phyloP scores from a whole-genome alignment of 2,113 vertebrate genomes.

The Craseonycteris thonglongyai region DNA sequence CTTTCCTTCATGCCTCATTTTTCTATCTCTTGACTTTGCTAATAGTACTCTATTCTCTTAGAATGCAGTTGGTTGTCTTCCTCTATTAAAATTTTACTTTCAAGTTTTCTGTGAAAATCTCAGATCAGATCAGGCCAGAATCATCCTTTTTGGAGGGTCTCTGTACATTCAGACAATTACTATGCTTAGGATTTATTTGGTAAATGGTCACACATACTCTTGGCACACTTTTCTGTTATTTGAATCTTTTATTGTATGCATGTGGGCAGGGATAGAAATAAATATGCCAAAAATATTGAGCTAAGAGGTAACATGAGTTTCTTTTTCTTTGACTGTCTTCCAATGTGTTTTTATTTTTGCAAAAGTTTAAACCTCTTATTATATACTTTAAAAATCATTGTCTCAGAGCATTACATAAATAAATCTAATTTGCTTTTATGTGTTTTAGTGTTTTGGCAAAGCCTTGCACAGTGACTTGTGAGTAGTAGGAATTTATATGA shows the following conservation, averaged over 20 bases:
- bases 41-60: background rate
- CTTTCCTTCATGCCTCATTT: background rate
- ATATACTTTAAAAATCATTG: background rate
- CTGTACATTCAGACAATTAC: background rate
- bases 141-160: background rate
- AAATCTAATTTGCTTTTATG: background rate
- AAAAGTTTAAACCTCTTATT: too few relatives aligned
- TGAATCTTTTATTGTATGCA: background rate
- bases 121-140: background rate
- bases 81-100: background rate
- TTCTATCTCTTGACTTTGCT: background rate
- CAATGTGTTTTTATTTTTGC: conserved; percentile 8
- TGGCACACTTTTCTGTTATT: background rate
- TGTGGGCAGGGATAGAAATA: background rate
- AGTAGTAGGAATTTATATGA: background rate
- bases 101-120: conserved; percentile 15
- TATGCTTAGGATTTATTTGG: background rate
- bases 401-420: background rate
- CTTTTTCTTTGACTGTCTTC: background rate
- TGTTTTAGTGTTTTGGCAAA: background rate
- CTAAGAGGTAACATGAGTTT: background rate
- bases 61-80: background rate
- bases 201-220: background rate
- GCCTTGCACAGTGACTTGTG: background rate
- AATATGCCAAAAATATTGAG: background rate